Evolutionary conservation across 2,797 vertebrate species (phyloP).

Genomic region (Galago senegalensis): DNA sequence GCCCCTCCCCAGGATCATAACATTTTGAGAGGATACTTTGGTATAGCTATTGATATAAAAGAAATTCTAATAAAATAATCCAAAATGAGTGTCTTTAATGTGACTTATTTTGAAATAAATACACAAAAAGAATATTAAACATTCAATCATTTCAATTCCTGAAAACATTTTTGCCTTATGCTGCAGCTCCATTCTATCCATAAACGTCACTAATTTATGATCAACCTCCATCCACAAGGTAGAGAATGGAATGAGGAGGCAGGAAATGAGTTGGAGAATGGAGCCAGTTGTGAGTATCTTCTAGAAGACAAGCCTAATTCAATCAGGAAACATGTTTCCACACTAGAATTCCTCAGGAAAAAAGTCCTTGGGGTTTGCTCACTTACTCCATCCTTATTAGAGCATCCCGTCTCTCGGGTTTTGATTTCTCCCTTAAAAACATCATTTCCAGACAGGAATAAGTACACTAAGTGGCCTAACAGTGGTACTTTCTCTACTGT

Average conservation of each 20-base stretch:
- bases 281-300: not conserved
- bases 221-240: not conserved
- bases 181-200: not conserved
- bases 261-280: not conserved
- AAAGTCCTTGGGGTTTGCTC: not conserved
- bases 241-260: not conserved
- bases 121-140: not conserved
- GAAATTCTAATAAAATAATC: not conserved
- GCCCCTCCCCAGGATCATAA: not conserved
- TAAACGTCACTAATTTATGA: not conserved
- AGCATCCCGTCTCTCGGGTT: not conserved
- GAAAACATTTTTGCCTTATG: not conserved
- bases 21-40: not conserved
- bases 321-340: not conserved
- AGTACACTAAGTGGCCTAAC: not conserved
- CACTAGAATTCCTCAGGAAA: not conserved
- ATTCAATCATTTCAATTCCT: not conserved
- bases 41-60: not conserved
- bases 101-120: not conserved
- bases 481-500: not conserved
- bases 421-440: conserved; percentile 29
- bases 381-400: not conserved
- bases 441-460: not conserved
- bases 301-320: not conserved
- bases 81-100: not conserved